Evolutionary conservation across 2,888 invertebrate genomes (phyloP), one percentile per base, ranked within the genome.

Genomic region (Aphrophora alni): DNA sequence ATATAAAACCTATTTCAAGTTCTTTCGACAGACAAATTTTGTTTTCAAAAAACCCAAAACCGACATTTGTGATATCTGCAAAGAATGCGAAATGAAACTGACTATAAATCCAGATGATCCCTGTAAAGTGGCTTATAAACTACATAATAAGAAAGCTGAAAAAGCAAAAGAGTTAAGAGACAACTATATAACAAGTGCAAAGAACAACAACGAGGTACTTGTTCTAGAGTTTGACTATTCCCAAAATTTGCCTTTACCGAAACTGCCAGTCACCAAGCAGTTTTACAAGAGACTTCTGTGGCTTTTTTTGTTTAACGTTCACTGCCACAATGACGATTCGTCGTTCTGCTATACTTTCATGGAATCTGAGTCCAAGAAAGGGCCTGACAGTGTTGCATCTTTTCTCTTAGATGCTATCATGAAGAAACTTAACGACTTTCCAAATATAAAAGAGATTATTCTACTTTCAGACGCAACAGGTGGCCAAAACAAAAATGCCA

Each of bases 151-250:
- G 68, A 79, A 80, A 77, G 76, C 82, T 74, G 75, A 74, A 24
- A 81, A 33, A 44, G 68, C 78, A 21, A 59, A 79, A 70, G 26
- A 0, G 5, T 33, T 75, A 21, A 77, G 72, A 51, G 24, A 3
- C 5, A 28, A 74, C 27, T 17, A 33, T 33, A 70, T 51, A 27
- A 27, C 7, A 71, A 81, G 83, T 75, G 82, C 77, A 69, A 83
- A 79, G 75, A 72, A 73, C 26, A 38, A 69, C 27, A 75, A 74
- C 71, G 69, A 76, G 12, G 71, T 44, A 21, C 73, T 84, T 73
- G 79, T 82, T 25, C 25, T 84, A 59, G 84, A 84, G 77, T 84
- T 84, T 80, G 85, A 84, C 80, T 84, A 84, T 77, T 83, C 78
- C 24, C 84, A 85, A 77, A 84, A 85, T 80, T 80, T 83, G 17